These are phyloP conservation scores for Nothoprocta pentlandii DNA, from an alignment of 2,113 vertebrate species.

Conservation along the genomic window DNA sequence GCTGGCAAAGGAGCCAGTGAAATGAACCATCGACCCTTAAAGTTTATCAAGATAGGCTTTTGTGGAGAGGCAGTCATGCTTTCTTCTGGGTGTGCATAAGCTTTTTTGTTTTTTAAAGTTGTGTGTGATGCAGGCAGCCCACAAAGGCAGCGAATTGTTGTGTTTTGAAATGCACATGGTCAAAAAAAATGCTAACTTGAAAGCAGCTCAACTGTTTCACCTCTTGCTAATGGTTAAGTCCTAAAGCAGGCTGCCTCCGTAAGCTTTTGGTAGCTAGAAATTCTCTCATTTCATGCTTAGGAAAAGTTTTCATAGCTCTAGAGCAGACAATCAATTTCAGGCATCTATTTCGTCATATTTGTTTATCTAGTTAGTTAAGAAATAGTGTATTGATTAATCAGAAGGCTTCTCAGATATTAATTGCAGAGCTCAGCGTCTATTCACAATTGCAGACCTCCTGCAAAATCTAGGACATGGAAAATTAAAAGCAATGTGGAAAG, in stretches of 20 bases:
- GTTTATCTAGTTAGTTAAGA: neutral
- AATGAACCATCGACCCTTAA: conserved; percentile 20
- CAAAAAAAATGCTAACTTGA: neutral
- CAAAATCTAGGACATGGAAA: neutral
- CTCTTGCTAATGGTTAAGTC: neutral
- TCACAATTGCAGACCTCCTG: neutral
- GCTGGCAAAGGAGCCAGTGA: conserved; percentile 16
- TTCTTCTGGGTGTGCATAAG: conserved; percentile 8
- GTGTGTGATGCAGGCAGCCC: neutral
- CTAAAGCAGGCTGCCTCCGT: neutral
- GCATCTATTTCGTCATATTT: neutral
- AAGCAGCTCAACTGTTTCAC: neutral
- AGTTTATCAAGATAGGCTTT: conserved; percentile 26
- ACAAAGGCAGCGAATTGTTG: neutral
- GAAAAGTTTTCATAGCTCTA: neutral
- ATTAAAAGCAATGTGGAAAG: neutral
- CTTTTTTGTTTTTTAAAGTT: neutral
- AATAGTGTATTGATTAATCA: neutral
- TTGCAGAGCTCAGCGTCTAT: neutral
- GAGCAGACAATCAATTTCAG: neutral
- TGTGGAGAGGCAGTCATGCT: neutral
- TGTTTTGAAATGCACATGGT: neutral
- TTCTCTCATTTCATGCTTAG: neutral
- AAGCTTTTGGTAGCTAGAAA: neutral
- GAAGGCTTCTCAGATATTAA: neutral